phyloP scores from a whole-genome alignment of 64 coral and sea anemone species.

The Anthopleura sola region DNA sequence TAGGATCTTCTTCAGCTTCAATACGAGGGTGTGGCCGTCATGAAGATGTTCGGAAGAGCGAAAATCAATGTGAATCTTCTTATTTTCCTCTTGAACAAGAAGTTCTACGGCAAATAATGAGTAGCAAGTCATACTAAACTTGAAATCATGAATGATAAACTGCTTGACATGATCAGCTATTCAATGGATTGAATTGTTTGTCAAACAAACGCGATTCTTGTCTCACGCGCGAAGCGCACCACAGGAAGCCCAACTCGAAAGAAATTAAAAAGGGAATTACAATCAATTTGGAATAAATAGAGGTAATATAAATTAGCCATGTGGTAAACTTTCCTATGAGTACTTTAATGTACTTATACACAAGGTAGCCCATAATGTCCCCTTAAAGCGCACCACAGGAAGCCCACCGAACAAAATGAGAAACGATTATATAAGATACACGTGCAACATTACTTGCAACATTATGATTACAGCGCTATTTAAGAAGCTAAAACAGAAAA shows the following conservation, averaged over 20 bases:
- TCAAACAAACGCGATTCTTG: neutral
- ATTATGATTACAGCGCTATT: no score
- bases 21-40: slow-evolving; percentile 96
- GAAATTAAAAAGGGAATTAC: neutral
- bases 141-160: neutral
- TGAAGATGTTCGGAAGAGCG: slow-evolving; percentile 99
- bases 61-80: slow-evolving; percentile 98
- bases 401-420: neutral
- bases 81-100: slow-evolving; percentile 97
- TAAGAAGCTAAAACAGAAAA: no score
- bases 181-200: neutral
- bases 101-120: slow-evolving; percentile 99
- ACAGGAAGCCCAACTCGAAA: neutral
- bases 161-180: neutral
- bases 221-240: neutral
- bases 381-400: neutral
- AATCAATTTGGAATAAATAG: neutral
- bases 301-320: neutral
- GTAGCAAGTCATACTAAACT: neutral
- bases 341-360: neutral
- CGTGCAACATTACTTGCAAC: no score
- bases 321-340: neutral
- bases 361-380: neutral
- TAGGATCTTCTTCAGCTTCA: slow-evolving; percentile 96
- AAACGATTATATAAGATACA: neutral